Evolutionary conservation across 1,140 invertebrate genomes (phyloP).

Genomic region (Diachasmimorpha longicaudata): DNA sequence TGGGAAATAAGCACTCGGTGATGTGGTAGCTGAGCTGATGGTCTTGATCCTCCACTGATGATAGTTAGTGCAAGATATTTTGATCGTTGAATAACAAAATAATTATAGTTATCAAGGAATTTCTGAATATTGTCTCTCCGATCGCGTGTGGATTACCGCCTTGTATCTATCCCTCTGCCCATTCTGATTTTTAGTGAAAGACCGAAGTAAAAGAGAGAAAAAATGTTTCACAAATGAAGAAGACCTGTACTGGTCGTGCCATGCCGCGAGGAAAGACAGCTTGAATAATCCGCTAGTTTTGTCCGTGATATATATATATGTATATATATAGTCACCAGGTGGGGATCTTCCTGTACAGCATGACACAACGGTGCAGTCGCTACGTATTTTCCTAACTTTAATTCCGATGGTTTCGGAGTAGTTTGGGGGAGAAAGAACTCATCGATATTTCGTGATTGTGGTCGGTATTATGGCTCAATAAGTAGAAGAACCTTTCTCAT

Average conservation of each 20-base stretch:
- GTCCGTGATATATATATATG: constrained; percentile 2
- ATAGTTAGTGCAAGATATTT: no score
- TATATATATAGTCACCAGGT: background rate
- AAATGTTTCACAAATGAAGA: background rate
- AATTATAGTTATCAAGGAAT: background rate
- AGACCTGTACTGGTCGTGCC: constrained; percentile 14
- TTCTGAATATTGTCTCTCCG: background rate
- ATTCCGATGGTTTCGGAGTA: background rate
- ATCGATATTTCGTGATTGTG: background rate
- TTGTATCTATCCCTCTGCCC: background rate
- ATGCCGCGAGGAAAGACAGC: constrained; percentile 12
- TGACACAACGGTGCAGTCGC: background rate
- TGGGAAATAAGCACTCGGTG: background rate
- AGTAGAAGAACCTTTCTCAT: background rate
- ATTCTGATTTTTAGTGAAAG: background rate
- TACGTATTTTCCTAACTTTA: background rate
- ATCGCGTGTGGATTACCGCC: background rate
- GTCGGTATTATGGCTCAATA: background rate
- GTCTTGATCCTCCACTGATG: background rate
- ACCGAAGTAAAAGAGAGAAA: background rate
- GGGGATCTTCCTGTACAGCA: background rate
- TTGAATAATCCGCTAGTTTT: background rate
- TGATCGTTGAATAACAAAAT: background rate
- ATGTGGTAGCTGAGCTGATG: no score
- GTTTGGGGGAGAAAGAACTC: background rate